Percentiles rank a stretch among this genome's conserved stretches.
These are phyloP conservation scores for Phoronis australis DNA, from an alignment of 2,888 invertebrate genomes.

Conservation along the genomic window DNA sequence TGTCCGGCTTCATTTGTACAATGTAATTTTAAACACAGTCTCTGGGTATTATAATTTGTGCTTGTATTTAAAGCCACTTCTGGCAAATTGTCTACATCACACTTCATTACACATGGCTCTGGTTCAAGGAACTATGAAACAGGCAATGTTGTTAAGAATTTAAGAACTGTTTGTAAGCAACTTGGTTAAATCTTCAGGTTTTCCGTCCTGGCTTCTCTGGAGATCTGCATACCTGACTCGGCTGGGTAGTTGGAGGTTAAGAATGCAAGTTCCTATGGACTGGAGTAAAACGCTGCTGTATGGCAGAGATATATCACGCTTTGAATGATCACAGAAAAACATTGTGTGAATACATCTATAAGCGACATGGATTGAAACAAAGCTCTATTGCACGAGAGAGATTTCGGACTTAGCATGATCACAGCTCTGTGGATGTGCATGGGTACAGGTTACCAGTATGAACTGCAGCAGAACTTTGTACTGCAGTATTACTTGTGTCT, in stretches of 20 bases:
- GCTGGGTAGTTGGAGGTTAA: slow-evolving; percentile 52
- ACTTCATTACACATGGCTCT: not conserved
- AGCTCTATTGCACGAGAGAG: not conserved
- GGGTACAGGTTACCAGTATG: too few species aligned
- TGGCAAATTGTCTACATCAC: not conserved
- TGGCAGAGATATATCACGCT: slow-evolving; percentile 52
- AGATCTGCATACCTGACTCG: slow-evolving; percentile 53
- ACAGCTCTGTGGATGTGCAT: too few species aligned
- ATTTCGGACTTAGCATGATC: too few species aligned
- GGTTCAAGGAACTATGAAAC: not conserved
- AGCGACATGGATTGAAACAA: not conserved
- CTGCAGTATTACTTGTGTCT: too few species aligned
- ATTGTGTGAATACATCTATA: not conserved
- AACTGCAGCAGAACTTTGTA: too few species aligned
- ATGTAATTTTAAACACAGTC: too few species aligned
- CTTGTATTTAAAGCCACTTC: too few species aligned
- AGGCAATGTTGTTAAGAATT: not conserved
- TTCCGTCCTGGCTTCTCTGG: slow-evolving; percentile 54
- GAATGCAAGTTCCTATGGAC: slow-evolving; percentile 54
- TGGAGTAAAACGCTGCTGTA: slow-evolving; percentile 53
- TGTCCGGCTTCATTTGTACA: too few species aligned
- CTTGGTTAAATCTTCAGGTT: slow-evolving; percentile 45
- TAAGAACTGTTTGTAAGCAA: too few species aligned
- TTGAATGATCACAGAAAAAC: slow-evolving; percentile 22
- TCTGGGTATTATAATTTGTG: too few species aligned